A percentile compares a stretch with the other conserved stretches of the same genome.
These are phyloP conservation scores for Spatula clypeata DNA, from an alignment of 2,797 vertebrate genomes.

Conservation along the genomic window DNA sequence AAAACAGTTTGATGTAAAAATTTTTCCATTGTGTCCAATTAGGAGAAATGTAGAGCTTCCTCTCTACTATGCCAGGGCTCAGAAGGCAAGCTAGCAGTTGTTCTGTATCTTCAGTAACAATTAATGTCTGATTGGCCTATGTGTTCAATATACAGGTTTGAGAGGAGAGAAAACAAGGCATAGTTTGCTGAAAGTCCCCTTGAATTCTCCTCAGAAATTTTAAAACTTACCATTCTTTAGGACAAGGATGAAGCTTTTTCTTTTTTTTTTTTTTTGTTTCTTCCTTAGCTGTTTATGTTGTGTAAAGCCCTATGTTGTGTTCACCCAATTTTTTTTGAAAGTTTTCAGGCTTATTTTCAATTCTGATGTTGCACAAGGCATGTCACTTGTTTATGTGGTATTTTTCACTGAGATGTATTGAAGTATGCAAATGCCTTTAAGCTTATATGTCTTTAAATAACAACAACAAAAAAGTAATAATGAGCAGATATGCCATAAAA, in stretches of 20 bases:
- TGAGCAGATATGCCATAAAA: not conserved
- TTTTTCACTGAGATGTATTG: constrained; percentile 12
- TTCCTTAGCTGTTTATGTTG: not conserved
- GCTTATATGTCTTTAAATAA: not conserved
- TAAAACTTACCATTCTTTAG: not conserved
- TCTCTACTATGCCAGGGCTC: not conserved
- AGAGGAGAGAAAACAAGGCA: not conserved
- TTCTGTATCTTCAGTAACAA: not conserved
- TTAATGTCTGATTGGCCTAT: not conserved
- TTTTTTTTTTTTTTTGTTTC: not conserved
- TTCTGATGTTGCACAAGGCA: not conserved
- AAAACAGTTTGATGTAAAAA: constrained; percentile 30
- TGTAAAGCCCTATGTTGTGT: not conserved
- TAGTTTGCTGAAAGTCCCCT: not conserved
- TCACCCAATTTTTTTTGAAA: not conserved
- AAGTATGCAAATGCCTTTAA: not conserved
- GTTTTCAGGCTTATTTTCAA: not conserved
- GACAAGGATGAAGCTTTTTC: not conserved
- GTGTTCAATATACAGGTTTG: not conserved
- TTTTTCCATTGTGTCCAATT: constrained; percentile 16
- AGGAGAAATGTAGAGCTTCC: not conserved
- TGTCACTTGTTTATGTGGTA: not conserved
- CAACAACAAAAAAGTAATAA: not conserved
- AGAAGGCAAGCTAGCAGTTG: constrained; percentile 14
- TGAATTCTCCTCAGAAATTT: not conserved